These are phyloP conservation scores for Dioctria linearis DNA, from an alignment of 2,888 invertebrate species.

Conservation along the genomic window DNA sequence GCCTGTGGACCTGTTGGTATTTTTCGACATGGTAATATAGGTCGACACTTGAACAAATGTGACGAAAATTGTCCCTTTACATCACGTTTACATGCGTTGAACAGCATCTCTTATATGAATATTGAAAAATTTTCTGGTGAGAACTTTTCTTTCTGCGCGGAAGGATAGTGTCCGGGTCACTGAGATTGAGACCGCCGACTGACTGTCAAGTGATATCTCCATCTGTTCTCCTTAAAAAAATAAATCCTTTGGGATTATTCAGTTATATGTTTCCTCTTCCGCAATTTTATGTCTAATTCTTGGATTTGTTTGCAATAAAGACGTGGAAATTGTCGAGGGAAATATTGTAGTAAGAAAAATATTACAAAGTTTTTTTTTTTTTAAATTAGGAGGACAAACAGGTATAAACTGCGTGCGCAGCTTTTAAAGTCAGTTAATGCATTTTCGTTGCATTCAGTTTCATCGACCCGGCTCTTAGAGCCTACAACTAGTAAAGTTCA, in stretches of 20 bases:
- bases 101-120: slow-evolving; percentile 4
- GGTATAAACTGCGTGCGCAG: no score
- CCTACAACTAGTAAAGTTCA: no score
- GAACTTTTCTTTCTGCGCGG: not conserved
- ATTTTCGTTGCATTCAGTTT: no score
- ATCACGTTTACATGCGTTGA: slow-evolving; percentile 11
- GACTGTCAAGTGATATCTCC: not conserved
- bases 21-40: slow-evolving; percentile 21
- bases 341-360: no score
- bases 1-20: slow-evolving; percentile 31
- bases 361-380: no score
- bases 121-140: slow-evolving; percentile 1
- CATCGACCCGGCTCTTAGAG: no score
- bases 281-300: slow-evolving; percentile 21
- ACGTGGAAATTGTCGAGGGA: no score
- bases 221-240: slow-evolving; percentile 25
- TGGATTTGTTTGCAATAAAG: not conserved
- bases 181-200: not conserved
- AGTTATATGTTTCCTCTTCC: slow-evolving; percentile 41
- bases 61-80: slow-evolving; percentile 46
- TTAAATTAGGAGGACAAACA: no score
- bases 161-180: not conserved
- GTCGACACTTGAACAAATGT: slow-evolving; percentile 49
- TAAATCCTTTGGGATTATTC: slow-evolving; percentile 52
- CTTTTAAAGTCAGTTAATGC: no score